Percentiles rank a stretch among this genome's conserved stretches.
Evolutionary conservation across 1,140 invertebrate genomes (phyloP).

Genomic region (Zaprionus inermis): DNA sequence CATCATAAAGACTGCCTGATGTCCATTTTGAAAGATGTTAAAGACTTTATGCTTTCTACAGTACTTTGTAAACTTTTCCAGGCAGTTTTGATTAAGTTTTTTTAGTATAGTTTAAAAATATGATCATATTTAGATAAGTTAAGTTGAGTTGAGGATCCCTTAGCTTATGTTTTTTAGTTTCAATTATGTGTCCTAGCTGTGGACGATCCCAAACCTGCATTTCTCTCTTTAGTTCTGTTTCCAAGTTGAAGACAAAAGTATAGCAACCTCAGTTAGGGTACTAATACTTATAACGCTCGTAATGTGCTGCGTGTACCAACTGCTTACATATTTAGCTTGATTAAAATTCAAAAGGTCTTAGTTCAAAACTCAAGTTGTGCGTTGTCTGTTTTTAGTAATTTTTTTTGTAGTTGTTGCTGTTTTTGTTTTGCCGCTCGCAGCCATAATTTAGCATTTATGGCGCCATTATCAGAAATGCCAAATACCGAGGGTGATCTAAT

Average conservation of each 20-base stretch:
- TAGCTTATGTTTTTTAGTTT: too few species aligned
- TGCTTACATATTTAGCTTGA: constrained; percentile 75
- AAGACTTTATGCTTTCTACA: not conserved
- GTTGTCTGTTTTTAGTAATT: constrained; percentile 17
- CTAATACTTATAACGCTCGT: constrained; percentile 19
- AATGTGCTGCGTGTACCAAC: constrained; percentile 57
- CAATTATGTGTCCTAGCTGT: too few species aligned
- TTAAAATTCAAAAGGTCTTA: constrained; percentile 75
- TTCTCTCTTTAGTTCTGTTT: not conserved
- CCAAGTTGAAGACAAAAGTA: not conserved
- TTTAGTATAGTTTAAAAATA: too few species aligned
- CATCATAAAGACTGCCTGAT: not conserved
- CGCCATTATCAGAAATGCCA: constrained; percentile 50
- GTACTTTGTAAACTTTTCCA: not conserved
- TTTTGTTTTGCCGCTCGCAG: constrained; percentile 9
- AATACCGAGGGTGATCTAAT: constrained; percentile 44
- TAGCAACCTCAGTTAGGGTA: not conserved
- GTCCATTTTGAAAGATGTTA: not conserved
- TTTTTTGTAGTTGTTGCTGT: constrained; percentile 9
- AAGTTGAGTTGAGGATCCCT: too few species aligned
- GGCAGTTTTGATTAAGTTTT: too few species aligned
- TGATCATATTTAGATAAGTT: too few species aligned
- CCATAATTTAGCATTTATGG: constrained; percentile 75
- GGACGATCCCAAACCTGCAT: too few species aligned
- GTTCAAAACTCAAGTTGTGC: constrained; percentile 39